Evolutionary conservation across 1,140 invertebrate genomes (phyloP), one percentile per base, ranked within the genome.

Genomic region (Geopemphigus sp.): DNA sequence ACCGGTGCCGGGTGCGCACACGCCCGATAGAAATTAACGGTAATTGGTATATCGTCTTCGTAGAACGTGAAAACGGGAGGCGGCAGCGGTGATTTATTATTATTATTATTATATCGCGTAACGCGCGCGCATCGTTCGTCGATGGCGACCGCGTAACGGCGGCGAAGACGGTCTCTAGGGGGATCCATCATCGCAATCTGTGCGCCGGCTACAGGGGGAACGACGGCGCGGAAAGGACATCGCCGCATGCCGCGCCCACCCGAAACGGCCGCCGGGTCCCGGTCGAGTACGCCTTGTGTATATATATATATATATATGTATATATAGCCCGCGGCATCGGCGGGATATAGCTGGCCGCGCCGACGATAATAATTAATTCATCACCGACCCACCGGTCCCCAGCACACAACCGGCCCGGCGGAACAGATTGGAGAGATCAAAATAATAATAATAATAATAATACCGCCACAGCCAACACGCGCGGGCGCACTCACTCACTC

Each of bases 161-260:
- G n/a, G 10, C 10, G 47, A 11, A 50, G 14, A 22, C 39, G 68
- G 68, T 72, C 68, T 72, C 68, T 72, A 11, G 68, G 68, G 68
- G 68, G 68, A 53, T 72, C 47, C 68, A 39, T 68, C 64, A 68
- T 72, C 68, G 22, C 24, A 72, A 72, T 72, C 68, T n/a, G 47
- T 53, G 47, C 47, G 8, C 39, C 12, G 12, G 66, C 19, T 8
- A 47, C 22, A 22, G 47, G 47, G 17, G 29, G 68, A 15, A 29
- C 19, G 24, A 14, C 32, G 32, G 32, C 32, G 32, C 32, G 32
- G 32, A 39, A 39, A 39, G 32, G 32, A 39, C 8, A 8, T 26
- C 47, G 68, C 22, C 19, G 85, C 57, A 12, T 22, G 84, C 19
- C 24, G n/a, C 19, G 12, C 64, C 47, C 70, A 53, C 26, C 70